Conservation (phyloP, 2,888 invertebrate genomes). For the Embidobia sp. region DNA sequence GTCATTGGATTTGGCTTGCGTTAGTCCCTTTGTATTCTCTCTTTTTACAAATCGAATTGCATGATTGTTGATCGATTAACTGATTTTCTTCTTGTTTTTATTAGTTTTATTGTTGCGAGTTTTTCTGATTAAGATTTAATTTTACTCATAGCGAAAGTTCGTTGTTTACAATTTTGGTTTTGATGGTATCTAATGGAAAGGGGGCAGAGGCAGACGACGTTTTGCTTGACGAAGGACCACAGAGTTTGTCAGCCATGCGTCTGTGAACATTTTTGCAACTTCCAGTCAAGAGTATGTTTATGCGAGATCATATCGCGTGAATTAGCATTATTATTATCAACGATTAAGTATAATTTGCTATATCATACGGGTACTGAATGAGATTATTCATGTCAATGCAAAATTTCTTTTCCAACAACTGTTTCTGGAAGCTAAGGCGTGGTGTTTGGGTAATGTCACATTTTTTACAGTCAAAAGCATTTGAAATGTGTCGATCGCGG, state of each 20-base stretch:
- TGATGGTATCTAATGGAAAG: conserved; percentile 80
- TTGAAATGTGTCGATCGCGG: conserved; percentile 11
- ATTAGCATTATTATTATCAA: conserved; percentile 32
- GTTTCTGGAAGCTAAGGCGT: conserved; percentile 32
- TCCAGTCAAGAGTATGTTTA: conserved; percentile 69
- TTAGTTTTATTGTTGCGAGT: conserved; percentile 4
- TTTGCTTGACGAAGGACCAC: conserved; percentile 81
- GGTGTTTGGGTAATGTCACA: conserved; percentile 13
- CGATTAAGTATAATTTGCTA: conserved; percentile 12
- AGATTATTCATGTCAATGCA: conserved; percentile 23
- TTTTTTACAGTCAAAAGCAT: conserved; percentile 27
- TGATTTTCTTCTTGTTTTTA: conserved; percentile 20
- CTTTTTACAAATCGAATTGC: conserved; percentile 24
- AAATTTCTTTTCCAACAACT: conserved; percentile 12
- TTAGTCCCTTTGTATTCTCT: conserved; percentile 20
- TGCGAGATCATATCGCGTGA: conserved; percentile 45
- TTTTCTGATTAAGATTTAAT: conserved; percentile 19
- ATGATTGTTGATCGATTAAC: conserved; percentile 18
- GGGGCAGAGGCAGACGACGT: conserved; percentile 81
- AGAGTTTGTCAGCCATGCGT: conserved; percentile 82
- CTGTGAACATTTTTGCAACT: conserved; percentile 81
- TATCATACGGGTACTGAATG: conserved; percentile 20
- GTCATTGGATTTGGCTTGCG: conserved; percentile 1
- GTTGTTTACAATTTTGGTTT: conserved; percentile 70
- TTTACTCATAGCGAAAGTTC: conserved; percentile 49